phyloP scores from a whole-genome alignment of 2,113 vertebrate species.

The Planiliza haematocheilus region DNA sequence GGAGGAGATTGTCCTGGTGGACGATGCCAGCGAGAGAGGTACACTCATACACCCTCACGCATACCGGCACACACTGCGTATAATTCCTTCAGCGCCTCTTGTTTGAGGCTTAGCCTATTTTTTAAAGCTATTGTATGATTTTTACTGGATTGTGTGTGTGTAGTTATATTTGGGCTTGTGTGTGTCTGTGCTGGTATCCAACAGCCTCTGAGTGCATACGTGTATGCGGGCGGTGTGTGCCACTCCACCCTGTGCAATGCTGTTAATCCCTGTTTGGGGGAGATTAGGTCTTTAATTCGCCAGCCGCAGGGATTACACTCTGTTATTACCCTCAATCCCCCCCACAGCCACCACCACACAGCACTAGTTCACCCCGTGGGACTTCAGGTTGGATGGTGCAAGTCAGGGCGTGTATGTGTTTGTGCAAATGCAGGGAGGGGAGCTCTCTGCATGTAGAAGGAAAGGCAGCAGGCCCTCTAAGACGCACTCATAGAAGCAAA shows the following conservation, averaged over 20 bases:
- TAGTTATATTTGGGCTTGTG: constrained; percentile 18
- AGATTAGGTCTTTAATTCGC: constrained; percentile 79
- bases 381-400: constrained; percentile 42
- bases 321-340: constrained; percentile 71
- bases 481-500: constrained; percentile 4
- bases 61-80: constrained; percentile 29
- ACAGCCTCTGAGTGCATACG: constrained; percentile 30
- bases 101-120: constrained; percentile 70
- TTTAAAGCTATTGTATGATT: constrained; percentile 58
- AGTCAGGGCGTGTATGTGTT: constrained; percentile 16
- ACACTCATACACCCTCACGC: constrained; percentile 38
- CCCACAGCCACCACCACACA: constrained; percentile 39
- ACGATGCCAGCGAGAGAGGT: constrained; percentile 99
- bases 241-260: constrained; percentile 63
- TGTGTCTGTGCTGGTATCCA: constrained; percentile 10
- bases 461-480: constrained; percentile 10
- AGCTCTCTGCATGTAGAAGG: constrained; percentile 19
- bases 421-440: constrained; percentile 8
- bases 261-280: constrained; percentile 78
- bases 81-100: constrained; percentile 56
- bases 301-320: constrained; percentile 76
- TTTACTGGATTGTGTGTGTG: constrained; percentile 27
- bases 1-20: constrained; percentile 96
- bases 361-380: constrained; percentile 38
- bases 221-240: constrained; percentile 49